These are phyloP conservation scores for Bradynema listronoti DNA, from an alignment of 1,140 invertebrate species.

Conservation along the genomic window DNA sequence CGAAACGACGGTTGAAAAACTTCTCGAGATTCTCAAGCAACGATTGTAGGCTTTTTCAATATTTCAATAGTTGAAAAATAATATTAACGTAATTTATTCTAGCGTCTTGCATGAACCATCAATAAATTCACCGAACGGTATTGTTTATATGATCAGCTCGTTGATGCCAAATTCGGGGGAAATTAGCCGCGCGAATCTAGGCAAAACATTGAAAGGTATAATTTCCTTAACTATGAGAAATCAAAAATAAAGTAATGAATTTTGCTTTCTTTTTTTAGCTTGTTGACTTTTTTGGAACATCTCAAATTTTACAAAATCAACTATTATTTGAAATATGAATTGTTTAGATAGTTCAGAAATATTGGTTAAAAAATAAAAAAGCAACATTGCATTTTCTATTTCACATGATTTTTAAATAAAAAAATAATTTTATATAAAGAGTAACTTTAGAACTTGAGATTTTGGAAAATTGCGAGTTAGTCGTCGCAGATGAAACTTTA, in stretches of 20 bases:
- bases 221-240: neutral
- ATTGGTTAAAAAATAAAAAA: neutral
- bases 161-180: slow-evolving; percentile 42
- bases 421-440: no score
- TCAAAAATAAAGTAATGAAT: neutral
- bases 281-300: neutral
- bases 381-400: no score
- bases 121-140: slow-evolving; percentile 24
- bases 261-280: neutral
- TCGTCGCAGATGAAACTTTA: slow-evolving; percentile 25
- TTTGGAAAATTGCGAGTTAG: slow-evolving; percentile 21
- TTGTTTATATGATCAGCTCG: slow-evolving; percentile 43
- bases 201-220: slow-evolving; percentile 27
- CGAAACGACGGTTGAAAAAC: slow-evolving; percentile 17
- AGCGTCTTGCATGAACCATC: slow-evolving; percentile 47
- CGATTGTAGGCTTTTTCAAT: slow-evolving; percentile 32
- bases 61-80: neutral
- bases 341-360: neutral
- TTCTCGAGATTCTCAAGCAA: slow-evolving; percentile 32
- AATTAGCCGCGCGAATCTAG: slow-evolving; percentile 34
- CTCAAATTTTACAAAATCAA: neutral
- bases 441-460: slow-evolving; percentile 27
- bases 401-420: no score
- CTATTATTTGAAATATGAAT: neutral
- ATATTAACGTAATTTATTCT: no score